Evolutionary conservation across 2,113 vertebrate species (phyloP), one percentile per base, ranked within the genome.

Genomic region (Chionodraco myersi): DNA sequence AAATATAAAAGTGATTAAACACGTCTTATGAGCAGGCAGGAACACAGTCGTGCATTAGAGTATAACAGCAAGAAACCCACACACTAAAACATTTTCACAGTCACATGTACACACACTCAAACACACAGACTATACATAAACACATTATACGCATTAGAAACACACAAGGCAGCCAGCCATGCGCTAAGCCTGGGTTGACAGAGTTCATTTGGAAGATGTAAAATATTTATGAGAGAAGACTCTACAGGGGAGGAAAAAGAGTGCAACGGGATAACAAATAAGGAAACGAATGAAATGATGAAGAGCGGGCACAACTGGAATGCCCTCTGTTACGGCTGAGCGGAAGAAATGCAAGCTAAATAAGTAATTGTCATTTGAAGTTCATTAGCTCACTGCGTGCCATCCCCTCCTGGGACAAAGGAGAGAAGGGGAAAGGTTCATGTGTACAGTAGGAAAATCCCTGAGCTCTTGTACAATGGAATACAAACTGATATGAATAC

Each of bases 171-270:
- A 82, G 71, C 48, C 69, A 83, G 65, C 82, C 80, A 75, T 79
- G 81, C 62, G 48, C 82, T 77, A 80, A 87, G 81, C 83, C 77
- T 12, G 79, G 62, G 89, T 92, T 92, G 86, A 85, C 80, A 76
- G 91, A 84, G 90, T 94, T 93, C 91, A 89, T 92, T 94, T 92
- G 86, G 82, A 89, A 88, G 60, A 84, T 89, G 86, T 94, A 75
- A 94, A 94, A 94, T 94, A 94, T 95, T 92, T 91, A 94, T 91
- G 87, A 91, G 84, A 23, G 73, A 87, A 77, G 86, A 91, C 69
- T 78, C 84, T 82, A 84, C 76, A 77, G 88, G 79, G 72, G 73
- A 72, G 72, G 77, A 72, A 77, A 76, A 87, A 60, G 82, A 78
- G 60, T 59, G 80, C 82, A n/a, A 77, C 64, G 26, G 30, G 14